Evolutionary conservation across 2,113 vertebrate species (phyloP).

Genomic region (Sphaerodactylus townsendi): DNA sequence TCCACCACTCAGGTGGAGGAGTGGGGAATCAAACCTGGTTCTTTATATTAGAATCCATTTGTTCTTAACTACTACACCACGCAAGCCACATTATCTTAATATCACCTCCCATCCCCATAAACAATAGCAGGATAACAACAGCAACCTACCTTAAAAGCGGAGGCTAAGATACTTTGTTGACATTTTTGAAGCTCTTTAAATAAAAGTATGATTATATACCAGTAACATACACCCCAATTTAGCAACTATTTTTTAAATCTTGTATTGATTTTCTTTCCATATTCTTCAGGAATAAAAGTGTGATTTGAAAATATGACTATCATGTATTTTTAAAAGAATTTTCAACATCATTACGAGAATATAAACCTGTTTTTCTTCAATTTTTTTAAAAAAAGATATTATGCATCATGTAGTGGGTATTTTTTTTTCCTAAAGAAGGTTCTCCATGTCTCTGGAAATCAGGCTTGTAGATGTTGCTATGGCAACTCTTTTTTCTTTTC

Average conservation of each 20-base stretch:
- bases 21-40: too few species aligned
- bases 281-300: not conserved
- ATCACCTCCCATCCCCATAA: not conserved
- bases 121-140: not conserved
- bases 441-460: not conserved
- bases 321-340: not conserved
- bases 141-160: not conserved
- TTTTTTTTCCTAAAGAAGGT: not conserved
- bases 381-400: conserved; percentile 4
- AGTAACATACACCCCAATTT: not conserved
- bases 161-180: too few species aligned
- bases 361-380: conserved; percentile 3
- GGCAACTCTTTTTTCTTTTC: not conserved
- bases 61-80: too few species aligned
- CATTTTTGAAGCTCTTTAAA: not conserved
- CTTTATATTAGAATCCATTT: too few species aligned
- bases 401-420: not conserved
- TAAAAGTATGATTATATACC: not conserved
- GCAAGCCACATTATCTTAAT: not conserved
- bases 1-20: too few species aligned
- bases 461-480: not conserved
- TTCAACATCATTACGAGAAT: not conserved
- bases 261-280: not conserved
- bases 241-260: not conserved
- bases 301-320: not conserved